phyloP scores from a whole-genome alignment of 2,888 invertebrate genomes.

The Lasiommata megera region DNA sequence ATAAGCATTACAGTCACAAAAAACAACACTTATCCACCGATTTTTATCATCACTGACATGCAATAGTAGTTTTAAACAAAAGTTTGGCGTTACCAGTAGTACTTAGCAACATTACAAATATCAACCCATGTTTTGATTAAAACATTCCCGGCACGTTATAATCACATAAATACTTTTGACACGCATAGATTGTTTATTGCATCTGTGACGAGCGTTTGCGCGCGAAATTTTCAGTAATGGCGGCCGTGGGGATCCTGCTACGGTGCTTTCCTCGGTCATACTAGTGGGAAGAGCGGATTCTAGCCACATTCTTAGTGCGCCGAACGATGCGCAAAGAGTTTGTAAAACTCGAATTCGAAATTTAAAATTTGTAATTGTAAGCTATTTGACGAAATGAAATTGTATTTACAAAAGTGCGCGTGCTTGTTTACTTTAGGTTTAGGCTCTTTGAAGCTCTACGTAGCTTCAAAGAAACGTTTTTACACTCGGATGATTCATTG shows the following conservation, averaged over 20 bases:
- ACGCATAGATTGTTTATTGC: constrained; percentile 31
- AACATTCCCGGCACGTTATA: constrained; percentile 5
- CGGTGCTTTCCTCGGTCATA: constrained; percentile 57
- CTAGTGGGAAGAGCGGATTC: constrained; percentile 50
- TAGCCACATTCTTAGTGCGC: constrained; percentile 58
- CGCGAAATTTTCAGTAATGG: constrained; percentile 53
- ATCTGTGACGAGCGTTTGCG: constrained; percentile 57
- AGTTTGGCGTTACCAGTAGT: constrained; percentile 9
- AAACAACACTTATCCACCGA: neutral
- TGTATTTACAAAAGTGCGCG: neutral
- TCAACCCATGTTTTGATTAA: constrained; percentile 24
- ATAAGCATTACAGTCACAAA: neutral
- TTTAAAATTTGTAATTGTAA: neutral
- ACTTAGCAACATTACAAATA: neutral
- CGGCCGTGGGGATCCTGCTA: constrained; percentile 46
- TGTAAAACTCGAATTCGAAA: constrained; percentile 19
- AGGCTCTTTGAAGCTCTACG: too few relatives aligned
- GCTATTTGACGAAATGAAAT: neutral
- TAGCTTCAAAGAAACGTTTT: too few relatives aligned
- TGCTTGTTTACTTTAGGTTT: too few relatives aligned
- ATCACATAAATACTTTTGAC: constrained; percentile 29
- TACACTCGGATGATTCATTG: too few relatives aligned
- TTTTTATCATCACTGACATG: neutral
- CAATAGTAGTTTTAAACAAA: constrained; percentile 4
- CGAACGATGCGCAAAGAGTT: constrained; percentile 57